Evolutionary conservation across 1,140 invertebrate species (phyloP).

Genomic region (Drosophila truncata): DNA sequence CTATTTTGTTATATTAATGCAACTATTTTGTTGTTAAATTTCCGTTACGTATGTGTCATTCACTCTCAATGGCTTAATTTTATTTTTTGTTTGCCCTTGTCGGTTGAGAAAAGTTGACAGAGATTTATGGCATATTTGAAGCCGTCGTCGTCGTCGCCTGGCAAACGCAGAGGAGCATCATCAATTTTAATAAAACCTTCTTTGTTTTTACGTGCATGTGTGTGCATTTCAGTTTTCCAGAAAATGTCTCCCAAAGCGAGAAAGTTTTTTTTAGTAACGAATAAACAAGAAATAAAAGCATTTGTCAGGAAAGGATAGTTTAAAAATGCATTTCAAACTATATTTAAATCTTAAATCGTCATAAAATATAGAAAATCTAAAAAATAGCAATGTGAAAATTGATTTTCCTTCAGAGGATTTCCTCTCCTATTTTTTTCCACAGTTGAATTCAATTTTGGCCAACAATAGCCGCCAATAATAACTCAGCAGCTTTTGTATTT

Average conservation of each 20-base stretch:
- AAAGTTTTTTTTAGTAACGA: slow-evolving; percentile 6
- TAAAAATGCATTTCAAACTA: background rate
- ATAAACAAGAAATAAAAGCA: background rate
- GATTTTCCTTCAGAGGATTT: slow-evolving; percentile 1
- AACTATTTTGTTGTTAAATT: background rate
- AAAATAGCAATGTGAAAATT: slow-evolving; percentile 8
- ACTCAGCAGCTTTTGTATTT: slow-evolving; percentile 37
- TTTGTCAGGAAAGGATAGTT: slow-evolving; percentile 7
- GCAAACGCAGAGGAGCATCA: slow-evolving; percentile 38
- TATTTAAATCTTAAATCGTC: background rate
- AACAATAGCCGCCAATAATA: slow-evolving; percentile 39
- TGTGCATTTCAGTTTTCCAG: slow-evolving; percentile 24
- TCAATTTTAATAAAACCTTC: slow-evolving; percentile 50
- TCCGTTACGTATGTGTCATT: slow-evolving; percentile 4
- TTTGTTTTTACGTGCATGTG: slow-evolving; percentile 36
- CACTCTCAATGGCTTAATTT: slow-evolving; percentile 26
- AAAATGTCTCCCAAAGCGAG: slow-evolving; percentile 13
- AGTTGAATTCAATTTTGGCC: slow-evolving; percentile 14
- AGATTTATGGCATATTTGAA: slow-evolving; percentile 51
- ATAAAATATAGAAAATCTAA: background rate
- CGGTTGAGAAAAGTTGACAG: slow-evolving; percentile 31
- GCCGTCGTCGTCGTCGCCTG: slow-evolving; percentile 6
- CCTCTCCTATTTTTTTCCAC: background rate
- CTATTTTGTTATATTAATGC: background rate
- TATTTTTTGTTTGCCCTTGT: slow-evolving; percentile 23